Evolutionary conservation across 2,797 vertebrate species (phyloP).

Genomic region (Mormyrops boulengeri): DNA sequence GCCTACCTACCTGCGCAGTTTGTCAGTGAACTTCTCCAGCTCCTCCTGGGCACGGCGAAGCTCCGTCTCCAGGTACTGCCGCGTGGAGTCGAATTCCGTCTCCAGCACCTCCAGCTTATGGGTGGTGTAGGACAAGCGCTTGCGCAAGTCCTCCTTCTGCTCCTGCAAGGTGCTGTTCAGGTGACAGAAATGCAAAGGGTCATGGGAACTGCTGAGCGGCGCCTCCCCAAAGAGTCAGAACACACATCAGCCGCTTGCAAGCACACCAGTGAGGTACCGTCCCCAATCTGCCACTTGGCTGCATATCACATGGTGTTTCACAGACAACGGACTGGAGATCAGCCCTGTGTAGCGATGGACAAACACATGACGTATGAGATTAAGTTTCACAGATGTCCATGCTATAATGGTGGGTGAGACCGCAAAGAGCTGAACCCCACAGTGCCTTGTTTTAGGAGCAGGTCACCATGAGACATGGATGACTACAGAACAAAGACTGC

Average conservation of each 20-base stretch:
- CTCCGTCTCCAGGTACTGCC: constrained; percentile 91
- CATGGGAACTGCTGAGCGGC: neutral
- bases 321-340: neutral
- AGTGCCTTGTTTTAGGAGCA: neutral
- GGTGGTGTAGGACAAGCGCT: constrained; percentile 84
- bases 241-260: neutral
- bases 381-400: neutral
- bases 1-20: constrained; percentile 75
- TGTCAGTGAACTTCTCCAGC: constrained; percentile 91
- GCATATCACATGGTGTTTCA: neutral
- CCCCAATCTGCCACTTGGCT: neutral
- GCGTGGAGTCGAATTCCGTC: constrained; percentile 86
- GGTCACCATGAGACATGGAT: neutral
- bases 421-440: neutral
- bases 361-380: neutral
- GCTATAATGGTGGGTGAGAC: neutral
- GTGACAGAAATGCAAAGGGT: neutral
- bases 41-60: constrained; percentile 87
- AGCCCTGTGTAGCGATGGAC: neutral
- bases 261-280: neutral
- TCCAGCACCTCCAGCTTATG: constrained; percentile 94
- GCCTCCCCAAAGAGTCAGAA: neutral
- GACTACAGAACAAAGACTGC: neutral
- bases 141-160: constrained; percentile 93
- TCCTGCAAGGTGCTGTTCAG: constrained; percentile 80